Evolutionary conservation across 1,140 invertebrate genomes (phyloP).

Genomic region (Cydia amplana): DNA sequence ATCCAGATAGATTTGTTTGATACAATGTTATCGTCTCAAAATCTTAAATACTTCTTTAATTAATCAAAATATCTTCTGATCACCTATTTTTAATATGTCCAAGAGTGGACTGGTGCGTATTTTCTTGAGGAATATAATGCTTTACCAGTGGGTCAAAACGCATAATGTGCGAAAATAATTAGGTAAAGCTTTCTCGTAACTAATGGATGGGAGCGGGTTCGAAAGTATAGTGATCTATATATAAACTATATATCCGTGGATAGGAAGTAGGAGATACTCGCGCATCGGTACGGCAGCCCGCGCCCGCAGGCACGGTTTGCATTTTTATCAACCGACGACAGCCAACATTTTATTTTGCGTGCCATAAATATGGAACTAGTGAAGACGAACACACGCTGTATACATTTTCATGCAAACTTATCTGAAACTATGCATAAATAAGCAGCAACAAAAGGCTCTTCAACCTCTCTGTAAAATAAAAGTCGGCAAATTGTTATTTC

Average conservation of each 20-base stretch:
- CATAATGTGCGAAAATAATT: not conserved
- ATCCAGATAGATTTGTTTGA: too few species aligned
- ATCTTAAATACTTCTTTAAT: too few species aligned
- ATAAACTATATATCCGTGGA: not conserved
- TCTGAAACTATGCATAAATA: constrained; percentile 76
- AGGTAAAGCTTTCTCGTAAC: not conserved
- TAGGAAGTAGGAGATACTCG: constrained; percentile 7
- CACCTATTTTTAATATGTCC: too few species aligned
- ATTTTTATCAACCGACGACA: constrained; percentile 75
- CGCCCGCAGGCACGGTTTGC: constrained; percentile 70
- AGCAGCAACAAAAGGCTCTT: constrained; percentile 52
- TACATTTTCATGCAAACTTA: constrained; percentile 71
- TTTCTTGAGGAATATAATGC: not conserved
- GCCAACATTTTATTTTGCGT: constrained; percentile 75
- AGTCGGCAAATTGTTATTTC: constrained; percentile 36
- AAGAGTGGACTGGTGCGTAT: too few species aligned
- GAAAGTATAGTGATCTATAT: not conserved
- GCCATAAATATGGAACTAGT: constrained; percentile 74
- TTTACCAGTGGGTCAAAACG: not conserved
- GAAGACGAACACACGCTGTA: constrained; percentile 61
- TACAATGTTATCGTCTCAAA: too few species aligned
- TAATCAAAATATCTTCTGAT: too few species aligned
- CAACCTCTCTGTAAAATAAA: constrained; percentile 40
- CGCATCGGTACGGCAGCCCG: constrained; percentile 44
- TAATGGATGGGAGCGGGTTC: not conserved